Base-by-base conservation (phyloP, 1,140 invertebrate genomes). In the Bombus superbus region DNA sequence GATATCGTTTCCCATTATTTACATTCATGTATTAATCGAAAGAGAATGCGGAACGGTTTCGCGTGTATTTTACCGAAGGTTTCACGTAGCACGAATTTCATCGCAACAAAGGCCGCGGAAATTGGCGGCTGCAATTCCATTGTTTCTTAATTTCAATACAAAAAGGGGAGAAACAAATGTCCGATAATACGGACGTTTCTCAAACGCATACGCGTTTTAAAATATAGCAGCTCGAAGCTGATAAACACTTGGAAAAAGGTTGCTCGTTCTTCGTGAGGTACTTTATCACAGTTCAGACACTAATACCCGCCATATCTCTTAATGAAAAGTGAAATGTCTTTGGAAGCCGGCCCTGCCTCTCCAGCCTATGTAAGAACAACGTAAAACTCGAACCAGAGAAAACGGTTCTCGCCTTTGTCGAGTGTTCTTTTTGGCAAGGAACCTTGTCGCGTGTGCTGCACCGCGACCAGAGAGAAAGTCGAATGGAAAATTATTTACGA, bases 401-500 rank as follows among this genome's bases (percentile, higher is more conserved):
- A 86, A 35, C 69, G 35, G 28, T 32, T 72, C 42, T 73, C 44
- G 42, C 35, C 84, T 85, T 85, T 81, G 66, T 88, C 76, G 47
- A 78, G 40, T 42, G 62, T 42, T 74, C 53, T n/a, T 68, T n/a
- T 32, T 25, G 25, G 32, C 13, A 13, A 47, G 53, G 35, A 82
- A 88, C 76, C 62, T 22, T 69, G 64, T 85, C n/a, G 64, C 44
- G 74, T 8, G 74, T 8, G n/a, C 22, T 32, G 66, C 53, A 22
- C 42, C 53, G 15, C 42, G 68, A 64, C 72, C 79, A 77, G 87
- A 89, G 75, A 71, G 87, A 92, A 92, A 91, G 81, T 88, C 86
- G 88, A 91, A 92, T 90, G 75, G 82, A 74, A 90, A 92, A 93
- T 92, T 93, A 93, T 93, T 93, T 93, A 93, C 86, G 90, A 86